Base-by-base conservation (phyloP, 2,113 vertebrate species). In the Scophthalmus maximus region DNA sequence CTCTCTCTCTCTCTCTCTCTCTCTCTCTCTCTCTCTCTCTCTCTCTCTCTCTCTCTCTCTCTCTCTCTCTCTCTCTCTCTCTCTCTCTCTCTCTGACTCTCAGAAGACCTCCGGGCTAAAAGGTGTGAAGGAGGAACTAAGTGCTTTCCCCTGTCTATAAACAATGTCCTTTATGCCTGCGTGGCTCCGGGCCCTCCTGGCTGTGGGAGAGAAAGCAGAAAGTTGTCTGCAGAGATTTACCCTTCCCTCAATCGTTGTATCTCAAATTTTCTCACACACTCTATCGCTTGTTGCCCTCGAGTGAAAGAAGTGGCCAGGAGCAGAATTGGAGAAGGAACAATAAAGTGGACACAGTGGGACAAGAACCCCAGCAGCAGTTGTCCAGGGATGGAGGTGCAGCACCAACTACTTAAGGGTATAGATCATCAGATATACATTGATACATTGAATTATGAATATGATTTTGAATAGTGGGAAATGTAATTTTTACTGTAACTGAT, bases 111-210 rank as follows among this genome's bases (percentile, higher is more conserved):
- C 76, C 49, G 18, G 17, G 64, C 81, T 89, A 88, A 90, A 87
- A 88, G 88, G 86, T 90, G 89, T 89, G 85, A 88, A 90, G 87
- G 84, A 89, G 78, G 76, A 86, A 79, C 89, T 87, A 90, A 92
- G 91, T 89, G 89, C 86, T 90, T 92, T 90, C 72, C 76, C 78
- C 78, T 90, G 87, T 91, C 79, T 83, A 86, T 87, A 86, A 92
- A 92, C 81, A 91, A 87, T 73, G 84, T 83, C 82, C 77, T 87
- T 87, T 87, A 83, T 90, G 79, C 73, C 68, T 80, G 79, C 27
- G 7, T 63, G 76, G 66, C 81, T 84, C 59, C 1, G 59, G 60
- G 71, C 60, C 22, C 64, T 55, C 36, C 56, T 51, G 68, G 22
- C 30, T 18, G 65, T 57, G 36, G 71, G 50, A 71, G 59, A 57